phyloP scores from a whole-genome alignment of 1,140 invertebrate genomes.

The Samia ricini region DNA sequence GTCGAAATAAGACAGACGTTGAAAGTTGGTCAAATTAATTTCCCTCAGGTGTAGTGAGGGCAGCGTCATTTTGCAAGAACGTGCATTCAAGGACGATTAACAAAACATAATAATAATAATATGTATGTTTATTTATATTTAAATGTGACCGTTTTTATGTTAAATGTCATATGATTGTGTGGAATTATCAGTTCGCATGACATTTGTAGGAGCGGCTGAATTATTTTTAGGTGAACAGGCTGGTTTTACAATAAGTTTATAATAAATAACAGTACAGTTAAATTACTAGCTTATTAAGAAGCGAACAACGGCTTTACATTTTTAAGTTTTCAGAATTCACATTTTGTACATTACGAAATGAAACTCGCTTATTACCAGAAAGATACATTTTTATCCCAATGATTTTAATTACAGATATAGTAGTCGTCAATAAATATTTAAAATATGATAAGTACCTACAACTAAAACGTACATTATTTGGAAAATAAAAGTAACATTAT shows the following conservation, averaged over 20 bases:
- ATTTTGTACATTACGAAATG: too few relatives aligned
- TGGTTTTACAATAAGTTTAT: background rate
- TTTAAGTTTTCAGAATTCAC: too few relatives aligned
- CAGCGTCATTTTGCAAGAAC: constrained; percentile 53
- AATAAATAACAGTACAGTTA: background rate
- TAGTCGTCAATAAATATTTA: too few relatives aligned
- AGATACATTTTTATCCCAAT: too few relatives aligned
- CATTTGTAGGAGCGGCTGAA: constrained; percentile 31
- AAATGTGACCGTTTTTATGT: constrained; percentile 38
- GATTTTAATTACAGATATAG: too few relatives aligned
- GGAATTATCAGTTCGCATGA: background rate
- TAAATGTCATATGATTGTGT: constrained; percentile 43
- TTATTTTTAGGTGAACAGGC: constrained; percentile 38
- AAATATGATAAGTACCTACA: too few relatives aligned
- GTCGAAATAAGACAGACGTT: constrained; percentile 35
- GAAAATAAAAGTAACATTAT: too few relatives aligned
- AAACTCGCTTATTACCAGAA: too few relatives aligned
- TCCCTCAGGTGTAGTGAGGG: constrained; percentile 35
- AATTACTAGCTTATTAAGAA: background rate
- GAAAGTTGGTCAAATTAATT: constrained; percentile 31
- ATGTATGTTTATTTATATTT: constrained; percentile 28
- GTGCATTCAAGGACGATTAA: constrained; percentile 59
- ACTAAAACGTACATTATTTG: too few relatives aligned
- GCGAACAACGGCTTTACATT: background rate
- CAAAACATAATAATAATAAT: too few relatives aligned